Evolutionary conservation across 1,140 invertebrate species (phyloP).

Genomic region (Pseudachorutes palmiensis): DNA sequence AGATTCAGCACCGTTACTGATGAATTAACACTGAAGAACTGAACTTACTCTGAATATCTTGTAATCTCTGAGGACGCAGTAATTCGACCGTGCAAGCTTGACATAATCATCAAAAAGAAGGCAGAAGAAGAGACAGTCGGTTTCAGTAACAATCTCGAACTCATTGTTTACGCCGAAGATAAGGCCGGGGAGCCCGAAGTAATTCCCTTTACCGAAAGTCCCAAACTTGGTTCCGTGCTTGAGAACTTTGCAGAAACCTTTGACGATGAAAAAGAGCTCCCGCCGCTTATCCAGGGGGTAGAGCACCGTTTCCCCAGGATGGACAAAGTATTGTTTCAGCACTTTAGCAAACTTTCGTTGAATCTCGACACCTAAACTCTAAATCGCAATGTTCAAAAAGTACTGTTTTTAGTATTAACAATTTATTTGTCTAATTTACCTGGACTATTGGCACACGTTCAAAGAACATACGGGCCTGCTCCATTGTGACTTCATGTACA

Average conservation of each 20-base stretch:
- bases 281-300: conserved; percentile 24
- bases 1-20: not conserved
- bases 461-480: conserved; percentile 21
- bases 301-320: conserved; percentile 28
- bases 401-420: not conserved
- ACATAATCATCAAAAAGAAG: conserved; percentile 25
- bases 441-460: conserved; percentile 24
- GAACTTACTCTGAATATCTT: conserved; percentile 21
- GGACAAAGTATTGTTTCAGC: conserved; percentile 34
- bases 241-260: conserved; percentile 25
- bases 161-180: conserved; percentile 23
- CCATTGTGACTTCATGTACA: conserved; percentile 2
- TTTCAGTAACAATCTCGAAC: conserved; percentile 20
- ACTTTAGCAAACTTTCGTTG: conserved; percentile 13
- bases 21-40: not conserved
- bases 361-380: not conserved
- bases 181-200: conserved; percentile 31
- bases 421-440: no score
- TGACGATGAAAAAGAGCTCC: conserved; percentile 31
- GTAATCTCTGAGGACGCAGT: conserved; percentile 16
- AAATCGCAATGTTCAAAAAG: not conserved
- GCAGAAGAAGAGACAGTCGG: conserved; percentile 32
- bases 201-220: conserved; percentile 20
- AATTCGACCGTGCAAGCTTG: conserved; percentile 5
- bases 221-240: conserved; percentile 9